Conservation (phyloP, 2,113 vertebrate genomes). For the Brachyistius frenatus region DNA sequence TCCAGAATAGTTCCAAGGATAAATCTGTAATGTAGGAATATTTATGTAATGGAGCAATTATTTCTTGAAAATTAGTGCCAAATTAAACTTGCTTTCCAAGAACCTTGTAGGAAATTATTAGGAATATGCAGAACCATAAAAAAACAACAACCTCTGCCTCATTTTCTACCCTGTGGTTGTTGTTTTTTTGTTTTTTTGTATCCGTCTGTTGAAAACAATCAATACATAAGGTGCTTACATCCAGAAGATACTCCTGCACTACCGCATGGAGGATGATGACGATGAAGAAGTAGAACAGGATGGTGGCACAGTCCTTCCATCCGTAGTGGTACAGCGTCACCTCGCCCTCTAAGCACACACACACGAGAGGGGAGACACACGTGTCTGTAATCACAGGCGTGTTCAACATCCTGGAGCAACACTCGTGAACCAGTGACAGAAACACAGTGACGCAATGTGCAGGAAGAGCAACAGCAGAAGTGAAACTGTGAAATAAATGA, state of each 20-base stretch:
- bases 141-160: too few species aligned
- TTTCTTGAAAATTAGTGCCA: too few species aligned
- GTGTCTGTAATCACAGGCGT: constrained; percentile 25
- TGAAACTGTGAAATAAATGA: constrained; percentile 10
- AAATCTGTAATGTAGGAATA: too few species aligned
- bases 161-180: too few species aligned
- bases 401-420: constrained; percentile 21
- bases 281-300: constrained; percentile 96
- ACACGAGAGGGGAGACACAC: constrained; percentile 22
- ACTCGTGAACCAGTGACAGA: neutral
- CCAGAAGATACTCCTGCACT: constrained; percentile 96
- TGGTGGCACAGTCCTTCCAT: constrained; percentile 92
- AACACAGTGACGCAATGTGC: neutral
- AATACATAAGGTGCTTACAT: constrained; percentile 86
- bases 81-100: too few species aligned
- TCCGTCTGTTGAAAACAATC: too few species aligned
- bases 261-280: constrained; percentile 94
- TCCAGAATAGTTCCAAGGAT: too few species aligned
- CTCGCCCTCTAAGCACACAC: constrained; percentile 89
- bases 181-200: too few species aligned
- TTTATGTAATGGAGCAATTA: too few species aligned
- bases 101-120: too few species aligned
- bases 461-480: constrained; percentile 7
- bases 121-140: too few species aligned
- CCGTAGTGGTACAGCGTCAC: constrained; percentile 93